Conservation (phyloP, 2,113 vertebrate genomes). For the Ceuthmochares aereus region DNA sequence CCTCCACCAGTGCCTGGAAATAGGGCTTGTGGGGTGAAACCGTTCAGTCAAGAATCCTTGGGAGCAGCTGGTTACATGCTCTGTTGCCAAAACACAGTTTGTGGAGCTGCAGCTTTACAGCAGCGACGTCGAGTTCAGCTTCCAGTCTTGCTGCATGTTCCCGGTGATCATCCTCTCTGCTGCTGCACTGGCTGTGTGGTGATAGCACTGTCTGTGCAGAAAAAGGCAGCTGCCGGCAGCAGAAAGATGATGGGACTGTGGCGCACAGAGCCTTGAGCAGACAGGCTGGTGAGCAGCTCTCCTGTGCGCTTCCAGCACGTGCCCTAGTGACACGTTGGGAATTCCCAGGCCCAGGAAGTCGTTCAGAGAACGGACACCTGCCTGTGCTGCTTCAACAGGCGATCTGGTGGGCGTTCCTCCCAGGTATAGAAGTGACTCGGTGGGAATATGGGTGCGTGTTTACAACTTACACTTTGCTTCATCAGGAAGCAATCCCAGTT, state of each 20-base stretch:
- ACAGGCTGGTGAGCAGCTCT: not conserved
- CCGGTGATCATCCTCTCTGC: not conserved
- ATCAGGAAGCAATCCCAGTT: not conserved
- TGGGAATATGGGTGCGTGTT: not conserved
- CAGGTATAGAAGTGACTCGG: not conserved
- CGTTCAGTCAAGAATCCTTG: not conserved
- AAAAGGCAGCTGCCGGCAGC: fast-evolving
- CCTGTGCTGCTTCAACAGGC: fast-evolving
- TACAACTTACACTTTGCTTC: not conserved
- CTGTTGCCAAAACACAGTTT: not conserved
- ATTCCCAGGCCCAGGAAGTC: not conserved
- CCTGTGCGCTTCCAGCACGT: not conserved
- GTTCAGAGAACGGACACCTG: fast-evolving
- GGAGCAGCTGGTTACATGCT: not conserved
- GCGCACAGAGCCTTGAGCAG: not conserved
- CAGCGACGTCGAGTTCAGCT: not conserved
- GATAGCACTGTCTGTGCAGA: not conserved
- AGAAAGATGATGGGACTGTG: not conserved
- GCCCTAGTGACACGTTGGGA: not conserved
- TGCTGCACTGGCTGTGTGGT: fast-evolving
- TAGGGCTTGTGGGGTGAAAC: not conserved
- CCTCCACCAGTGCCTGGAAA: not conserved
- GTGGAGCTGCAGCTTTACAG: not conserved
- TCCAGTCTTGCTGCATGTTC: fast-evolving
- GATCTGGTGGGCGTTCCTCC: fast-evolving